These are phyloP conservation scores for Bombyx mandarina DNA, from an alignment of 1,140 invertebrate species.

Conservation along the genomic window DNA sequence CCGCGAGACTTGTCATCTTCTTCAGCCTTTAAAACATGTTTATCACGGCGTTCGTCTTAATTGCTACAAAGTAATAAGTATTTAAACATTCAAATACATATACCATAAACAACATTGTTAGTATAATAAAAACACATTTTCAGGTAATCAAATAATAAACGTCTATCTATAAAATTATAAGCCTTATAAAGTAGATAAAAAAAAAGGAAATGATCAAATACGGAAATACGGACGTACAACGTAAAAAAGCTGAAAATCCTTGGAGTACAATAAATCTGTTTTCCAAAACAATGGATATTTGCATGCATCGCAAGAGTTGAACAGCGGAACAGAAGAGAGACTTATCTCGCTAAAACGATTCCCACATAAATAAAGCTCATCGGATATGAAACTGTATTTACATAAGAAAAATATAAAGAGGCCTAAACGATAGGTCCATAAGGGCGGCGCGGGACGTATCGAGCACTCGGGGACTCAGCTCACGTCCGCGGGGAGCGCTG, in stretches of 20 bases:
- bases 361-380: constrained; percentile 71
- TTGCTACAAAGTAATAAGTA: too few relatives aligned
- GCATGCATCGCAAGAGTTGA: constrained; percentile 52
- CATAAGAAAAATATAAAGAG: constrained; percentile 71
- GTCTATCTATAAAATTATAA: too few relatives aligned
- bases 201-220: too few relatives aligned
- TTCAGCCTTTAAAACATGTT: constrained; percentile 21
- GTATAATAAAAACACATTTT: too few relatives aligned
- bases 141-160: too few relatives aligned
- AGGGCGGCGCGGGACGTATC: constrained; percentile 39
- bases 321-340: constrained; percentile 49
- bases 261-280: constrained; percentile 35
- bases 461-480: constrained; percentile 36
- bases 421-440: constrained; percentile 66
- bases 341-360: constrained; percentile 69
- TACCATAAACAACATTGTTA: too few relatives aligned
- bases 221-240: too few relatives aligned
- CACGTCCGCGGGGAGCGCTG: constrained; percentile 53
- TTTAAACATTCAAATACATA: too few relatives aligned
- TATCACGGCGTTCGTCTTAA: constrained; percentile 2
- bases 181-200: too few relatives aligned
- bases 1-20: constrained; percentile 46
- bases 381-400: constrained; percentile 69
- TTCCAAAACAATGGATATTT: constrained; percentile 47
- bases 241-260: constrained; percentile 3